phyloP scores from a whole-genome alignment of 2,113 vertebrate genomes.

The Buteo buteo region DNA sequence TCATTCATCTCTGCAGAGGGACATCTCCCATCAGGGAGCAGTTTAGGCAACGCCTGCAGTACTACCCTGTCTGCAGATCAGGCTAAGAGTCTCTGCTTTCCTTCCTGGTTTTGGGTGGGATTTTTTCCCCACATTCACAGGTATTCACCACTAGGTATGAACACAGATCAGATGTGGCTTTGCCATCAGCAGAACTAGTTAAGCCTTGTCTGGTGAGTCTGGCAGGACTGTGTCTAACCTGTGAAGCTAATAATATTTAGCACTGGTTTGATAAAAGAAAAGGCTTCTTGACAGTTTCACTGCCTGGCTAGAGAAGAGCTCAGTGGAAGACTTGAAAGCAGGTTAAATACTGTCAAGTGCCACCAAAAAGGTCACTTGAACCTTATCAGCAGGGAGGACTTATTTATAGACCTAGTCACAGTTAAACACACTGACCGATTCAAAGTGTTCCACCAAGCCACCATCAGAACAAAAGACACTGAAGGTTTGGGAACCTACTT shows the following conservation, averaged over 20 bases:
- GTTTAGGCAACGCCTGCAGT: neutral
- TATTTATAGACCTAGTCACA: conserved; percentile 28
- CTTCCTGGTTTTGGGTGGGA: neutral
- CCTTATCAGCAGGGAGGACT: neutral
- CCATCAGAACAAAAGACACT: conserved; percentile 24
- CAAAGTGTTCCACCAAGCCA: conserved; percentile 1
- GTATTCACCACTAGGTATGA: neutral
- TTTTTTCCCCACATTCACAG: neutral
- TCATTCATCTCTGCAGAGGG: neutral
- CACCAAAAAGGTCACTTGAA: conserved; percentile 44
- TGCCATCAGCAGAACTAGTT: neutral
- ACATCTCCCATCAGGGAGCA: neutral
- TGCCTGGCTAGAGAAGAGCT: neutral
- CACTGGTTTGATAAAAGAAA: neutral
- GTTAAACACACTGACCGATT: neutral
- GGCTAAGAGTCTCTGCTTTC: neutral
- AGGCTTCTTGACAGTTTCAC: neutral
- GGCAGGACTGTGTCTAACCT: neutral
- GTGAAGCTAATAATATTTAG: neutral
- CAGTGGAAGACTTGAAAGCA: neutral
- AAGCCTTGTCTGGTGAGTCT: neutral
- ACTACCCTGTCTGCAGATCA: neutral
- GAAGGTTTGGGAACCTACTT: neutral
- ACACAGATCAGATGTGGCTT: neutral
- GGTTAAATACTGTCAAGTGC: conserved; percentile 13